Conservation (phyloP, 2,888 invertebrate species). For the Nomada fucata region DNA sequence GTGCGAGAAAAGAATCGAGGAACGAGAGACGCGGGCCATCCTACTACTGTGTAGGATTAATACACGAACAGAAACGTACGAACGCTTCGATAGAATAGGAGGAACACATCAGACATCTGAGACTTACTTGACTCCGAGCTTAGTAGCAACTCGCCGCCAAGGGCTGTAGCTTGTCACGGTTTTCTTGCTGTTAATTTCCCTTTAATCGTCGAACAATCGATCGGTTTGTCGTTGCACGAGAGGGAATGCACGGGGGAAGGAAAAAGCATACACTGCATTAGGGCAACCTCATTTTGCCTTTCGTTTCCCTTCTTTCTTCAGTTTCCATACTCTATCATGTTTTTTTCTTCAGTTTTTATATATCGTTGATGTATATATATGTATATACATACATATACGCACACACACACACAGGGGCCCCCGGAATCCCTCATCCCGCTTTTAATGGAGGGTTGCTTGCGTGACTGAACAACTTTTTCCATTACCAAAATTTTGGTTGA, state of each 20-base stretch:
- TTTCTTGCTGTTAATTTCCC: conserved; percentile 88
- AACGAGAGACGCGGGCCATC: conserved; percentile 65
- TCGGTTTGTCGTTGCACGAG: conserved; percentile 81
- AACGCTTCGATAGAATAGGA: conserved; percentile 78
- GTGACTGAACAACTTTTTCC: too few relatives aligned
- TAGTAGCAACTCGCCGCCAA: conserved; percentile 97
- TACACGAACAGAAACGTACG: conserved; percentile 75
- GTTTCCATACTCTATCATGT: conserved; percentile 52
- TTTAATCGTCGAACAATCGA: conserved; percentile 80
- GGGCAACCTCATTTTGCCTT: conserved; percentile 73
- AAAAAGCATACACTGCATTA: conserved; percentile 84
- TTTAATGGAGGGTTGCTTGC: too few relatives aligned
- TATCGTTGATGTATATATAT: conserved; percentile 5
- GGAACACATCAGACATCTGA: conserved; percentile 82
- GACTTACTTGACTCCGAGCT: conserved; percentile 98
- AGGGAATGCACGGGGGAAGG: conserved; percentile 83
- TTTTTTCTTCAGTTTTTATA: conserved; percentile 29
- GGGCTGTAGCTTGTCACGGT: conserved; percentile 92
- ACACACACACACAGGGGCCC: too few relatives aligned
- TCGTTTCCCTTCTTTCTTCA: conserved; percentile 65
- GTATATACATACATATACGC: neutral
- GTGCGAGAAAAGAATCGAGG: conserved; percentile 65
- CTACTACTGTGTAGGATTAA: conserved; percentile 69
- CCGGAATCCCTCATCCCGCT: too few relatives aligned
- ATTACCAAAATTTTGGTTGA: too few relatives aligned